phyloP scores from a whole-genome alignment of 2,797 vertebrate species.

The Steatocranus sp. region DNA sequence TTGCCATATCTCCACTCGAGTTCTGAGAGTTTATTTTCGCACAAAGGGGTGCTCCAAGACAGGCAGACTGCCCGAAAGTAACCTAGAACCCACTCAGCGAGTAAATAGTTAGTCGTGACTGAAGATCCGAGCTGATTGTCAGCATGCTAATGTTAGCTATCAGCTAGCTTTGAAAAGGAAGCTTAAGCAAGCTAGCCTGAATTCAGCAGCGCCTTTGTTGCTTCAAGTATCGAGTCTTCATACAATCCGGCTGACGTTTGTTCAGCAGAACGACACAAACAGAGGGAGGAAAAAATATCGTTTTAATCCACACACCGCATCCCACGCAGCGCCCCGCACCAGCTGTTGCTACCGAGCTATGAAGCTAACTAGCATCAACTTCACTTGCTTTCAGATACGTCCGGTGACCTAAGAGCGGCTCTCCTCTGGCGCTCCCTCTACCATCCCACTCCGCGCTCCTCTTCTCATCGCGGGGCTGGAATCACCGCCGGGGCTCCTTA shows the following conservation, averaged over 20 bases:
- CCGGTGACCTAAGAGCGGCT: slow-evolving; percentile 31
- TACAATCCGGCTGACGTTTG: not conserved
- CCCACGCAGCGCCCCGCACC: slow-evolving; percentile 62
- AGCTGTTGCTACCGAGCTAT: slow-evolving; percentile 65
- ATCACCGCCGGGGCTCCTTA: slow-evolving; percentile 45
- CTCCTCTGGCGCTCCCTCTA: slow-evolving; percentile 19
- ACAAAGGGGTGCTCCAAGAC: not conserved
- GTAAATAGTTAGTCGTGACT: slow-evolving; percentile 55
- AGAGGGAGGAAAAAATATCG: not conserved
- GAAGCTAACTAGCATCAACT: slow-evolving; percentile 67
- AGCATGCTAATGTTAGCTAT: slow-evolving; percentile 63
- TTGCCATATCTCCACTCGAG: slow-evolving; percentile 56
- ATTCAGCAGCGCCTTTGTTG: not conserved
- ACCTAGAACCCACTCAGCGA: slow-evolving; percentile 31
- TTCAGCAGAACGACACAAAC: slow-evolving; percentile 9
- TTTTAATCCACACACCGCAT: slow-evolving; percentile 56
- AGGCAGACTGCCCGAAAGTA: slow-evolving; percentile 3
- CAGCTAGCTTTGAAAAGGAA: slow-evolving; percentile 31
- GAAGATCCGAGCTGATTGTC: slow-evolving; percentile 38
- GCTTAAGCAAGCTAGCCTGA: slow-evolving; percentile 11
- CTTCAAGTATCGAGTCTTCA: not conserved
- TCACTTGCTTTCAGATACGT: slow-evolving; percentile 43
- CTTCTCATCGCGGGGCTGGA: slow-evolving; percentile 61
- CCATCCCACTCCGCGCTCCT: slow-evolving; percentile 31
- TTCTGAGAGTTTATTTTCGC: not conserved